Evolutionary conservation across 1,140 invertebrate genomes (phyloP).

Genomic region (Nomia melanderi): DNA sequence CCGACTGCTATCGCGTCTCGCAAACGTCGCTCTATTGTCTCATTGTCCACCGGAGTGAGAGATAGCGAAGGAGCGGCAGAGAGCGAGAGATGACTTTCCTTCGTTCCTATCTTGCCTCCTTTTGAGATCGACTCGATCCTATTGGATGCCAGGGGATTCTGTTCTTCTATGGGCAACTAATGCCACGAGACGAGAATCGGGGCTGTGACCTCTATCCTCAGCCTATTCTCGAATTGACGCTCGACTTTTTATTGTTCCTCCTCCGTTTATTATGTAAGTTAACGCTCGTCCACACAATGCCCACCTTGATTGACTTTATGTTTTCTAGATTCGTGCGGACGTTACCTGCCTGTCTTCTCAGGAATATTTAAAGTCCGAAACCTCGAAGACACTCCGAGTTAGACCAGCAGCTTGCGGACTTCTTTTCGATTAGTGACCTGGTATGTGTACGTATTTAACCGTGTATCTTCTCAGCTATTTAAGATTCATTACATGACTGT

Average conservation of each 20-base stretch:
- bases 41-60: slow-evolving; percentile 56
- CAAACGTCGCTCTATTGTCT: slow-evolving; percentile 65
- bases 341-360: too few species aligned
- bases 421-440: too few species aligned
- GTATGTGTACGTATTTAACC: too few species aligned
- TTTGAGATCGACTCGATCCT: slow-evolving; percentile 45
- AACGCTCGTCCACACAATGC: background rate
- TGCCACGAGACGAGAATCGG: slow-evolving; percentile 22
- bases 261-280: background rate
- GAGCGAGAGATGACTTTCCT: slow-evolving; percentile 49
- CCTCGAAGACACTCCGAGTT: too few species aligned
- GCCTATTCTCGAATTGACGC: background rate
- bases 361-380: too few species aligned
- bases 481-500: too few species aligned
- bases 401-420: too few species aligned
- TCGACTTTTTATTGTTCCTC: background rate
- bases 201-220: slow-evolving; percentile 28
- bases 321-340: too few species aligned
- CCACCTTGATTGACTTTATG: too few species aligned
- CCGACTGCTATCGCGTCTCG: slow-evolving; percentile 64
- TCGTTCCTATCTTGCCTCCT: slow-evolving; percentile 48
- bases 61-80: slow-evolving; percentile 40
- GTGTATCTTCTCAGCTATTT: too few species aligned
- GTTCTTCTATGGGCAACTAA: slow-evolving; percentile 38
- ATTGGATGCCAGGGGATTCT: slow-evolving; percentile 26